Base-by-base conservation (phyloP, 2,113 vertebrate genomes). In the Daphoenositta chrysoptera region DNA sequence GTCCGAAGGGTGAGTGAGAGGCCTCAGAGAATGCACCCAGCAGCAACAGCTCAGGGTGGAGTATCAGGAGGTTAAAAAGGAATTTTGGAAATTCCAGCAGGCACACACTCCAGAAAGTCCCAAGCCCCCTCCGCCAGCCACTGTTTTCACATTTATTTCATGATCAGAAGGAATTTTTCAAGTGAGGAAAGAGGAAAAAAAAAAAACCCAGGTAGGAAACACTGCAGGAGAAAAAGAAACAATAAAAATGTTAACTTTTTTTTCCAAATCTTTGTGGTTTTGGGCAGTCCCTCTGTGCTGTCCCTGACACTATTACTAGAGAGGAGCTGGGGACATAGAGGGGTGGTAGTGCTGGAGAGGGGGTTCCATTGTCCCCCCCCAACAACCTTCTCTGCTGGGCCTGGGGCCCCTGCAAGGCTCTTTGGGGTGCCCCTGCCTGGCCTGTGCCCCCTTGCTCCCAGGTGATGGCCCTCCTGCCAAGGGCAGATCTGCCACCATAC, bases 111-210 rank as follows among this genome's bases (percentile, higher is more conserved):
- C 7, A 6, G 24, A 28, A 33, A 93, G 11, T 65, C 50, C 40
- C 57, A 70, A 56, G 26, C 12, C 53, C 39, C 33, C 35, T 26
- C 63, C 0, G 0, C 18, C 15, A 8, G 21, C 2, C 15, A 45
- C 39, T 30, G 21, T 20, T 57, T 69, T 51, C 30, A 19, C 19
- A 12, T 80, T 44, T 69, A n/a, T 64, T 76, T 68, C n/a, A 11
- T 5, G 10, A 13, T 37, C 15, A 86, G 83, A 48, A 77, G 13
- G 35, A 77, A 69, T 83, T 90, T 92, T 76, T 80, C 31, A 64
- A 80, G 23, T 11, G 28, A 78, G 27, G 26, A 48, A 65, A 64
- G 31, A 47, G 14, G 5, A 14, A 50, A 30, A 40, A 14, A 50
- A 30, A 40, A 31, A 6, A 6, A 2, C 5, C 9, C 8, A 6